Evolutionary conservation across 1,140 invertebrate species (phyloP).

Genomic region (Artemia franciscana): DNA sequence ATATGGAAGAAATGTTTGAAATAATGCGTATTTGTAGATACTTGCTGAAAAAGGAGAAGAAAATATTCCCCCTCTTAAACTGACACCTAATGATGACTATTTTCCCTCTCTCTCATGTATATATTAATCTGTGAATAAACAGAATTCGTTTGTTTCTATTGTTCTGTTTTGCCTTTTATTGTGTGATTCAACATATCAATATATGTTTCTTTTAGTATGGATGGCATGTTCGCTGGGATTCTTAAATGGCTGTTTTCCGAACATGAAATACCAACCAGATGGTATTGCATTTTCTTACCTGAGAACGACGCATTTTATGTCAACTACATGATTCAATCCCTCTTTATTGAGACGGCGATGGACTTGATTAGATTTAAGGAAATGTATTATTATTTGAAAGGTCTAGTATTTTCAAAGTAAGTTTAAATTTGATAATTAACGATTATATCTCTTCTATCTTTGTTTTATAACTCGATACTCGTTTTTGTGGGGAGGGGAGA

Average conservation of each 20-base stretch:
- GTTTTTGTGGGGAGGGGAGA: no score
- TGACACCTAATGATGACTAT: no score
- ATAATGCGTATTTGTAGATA: no score
- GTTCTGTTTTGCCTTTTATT: constrained; percentile 11
- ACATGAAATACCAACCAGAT: constrained; percentile 21
- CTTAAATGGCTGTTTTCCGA: constrained; percentile 21
- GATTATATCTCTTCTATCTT: no score
- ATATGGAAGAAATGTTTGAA: no score
- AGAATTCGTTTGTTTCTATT: constrained; percentile 4
- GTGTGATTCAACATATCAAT: background rate
- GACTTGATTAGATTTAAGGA: constrained; percentile 53
- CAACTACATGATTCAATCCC: constrained; percentile 85
- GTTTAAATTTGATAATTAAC: no score
- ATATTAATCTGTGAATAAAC: no score
- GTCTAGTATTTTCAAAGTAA: constrained; percentile 36
- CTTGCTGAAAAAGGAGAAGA: no score
- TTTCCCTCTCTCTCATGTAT: no score
- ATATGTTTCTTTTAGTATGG: constrained; percentile 17
- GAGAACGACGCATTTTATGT: constrained; percentile 94
- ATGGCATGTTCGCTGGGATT: no score
- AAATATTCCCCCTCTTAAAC: no score
- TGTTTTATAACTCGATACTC: no score
- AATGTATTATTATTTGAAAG: constrained; percentile 63
- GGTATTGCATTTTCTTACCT: constrained; percentile 79
- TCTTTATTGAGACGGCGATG: constrained; percentile 63